Percentiles rank a stretch among this genome's conserved stretches.
These are phyloP conservation scores for Stylophora pistillata DNA, from an alignment of 64 coral and sea anemone species.

Conservation along the genomic window DNA sequence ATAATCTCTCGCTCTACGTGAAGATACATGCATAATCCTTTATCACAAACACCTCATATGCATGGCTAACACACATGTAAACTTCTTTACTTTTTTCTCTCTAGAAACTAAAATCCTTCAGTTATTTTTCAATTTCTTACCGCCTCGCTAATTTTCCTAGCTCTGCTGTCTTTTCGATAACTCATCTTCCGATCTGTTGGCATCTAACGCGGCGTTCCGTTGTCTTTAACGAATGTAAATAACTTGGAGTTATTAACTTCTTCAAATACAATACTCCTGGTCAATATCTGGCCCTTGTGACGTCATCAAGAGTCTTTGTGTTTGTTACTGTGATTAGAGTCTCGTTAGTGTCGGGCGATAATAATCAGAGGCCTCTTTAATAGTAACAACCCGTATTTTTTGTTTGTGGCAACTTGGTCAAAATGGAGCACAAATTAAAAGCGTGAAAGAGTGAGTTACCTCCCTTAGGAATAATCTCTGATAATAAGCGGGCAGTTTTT, in stretches of 20 bases:
- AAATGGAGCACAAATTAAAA: too few species aligned
- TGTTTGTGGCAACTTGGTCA: too few species aligned
- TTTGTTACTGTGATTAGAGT: neutral
- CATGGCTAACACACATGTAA: neutral
- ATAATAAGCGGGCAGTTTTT: too few species aligned
- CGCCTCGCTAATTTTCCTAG: neutral
- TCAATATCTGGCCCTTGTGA: neutral
- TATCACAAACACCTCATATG: neutral
- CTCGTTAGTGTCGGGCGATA: neutral
- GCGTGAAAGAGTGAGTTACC: too few species aligned
- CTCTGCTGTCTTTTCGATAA: neutral
- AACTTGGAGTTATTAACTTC: neutral
- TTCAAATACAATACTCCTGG: conserved; percentile 17
- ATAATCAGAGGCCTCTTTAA: neutral
- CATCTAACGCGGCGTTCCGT: neutral
- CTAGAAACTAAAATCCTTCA: neutral
- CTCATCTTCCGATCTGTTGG: neutral
- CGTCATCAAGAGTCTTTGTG: neutral
- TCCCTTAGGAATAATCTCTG: too few species aligned
- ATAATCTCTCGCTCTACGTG: neutral
- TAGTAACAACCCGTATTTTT: neutral
- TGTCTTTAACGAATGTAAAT: neutral
- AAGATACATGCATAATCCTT: neutral
- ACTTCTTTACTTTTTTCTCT: neutral
- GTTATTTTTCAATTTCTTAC: neutral